Conservation (phyloP, 2,797 vertebrate genomes). For the Danio tinwini region DNA sequence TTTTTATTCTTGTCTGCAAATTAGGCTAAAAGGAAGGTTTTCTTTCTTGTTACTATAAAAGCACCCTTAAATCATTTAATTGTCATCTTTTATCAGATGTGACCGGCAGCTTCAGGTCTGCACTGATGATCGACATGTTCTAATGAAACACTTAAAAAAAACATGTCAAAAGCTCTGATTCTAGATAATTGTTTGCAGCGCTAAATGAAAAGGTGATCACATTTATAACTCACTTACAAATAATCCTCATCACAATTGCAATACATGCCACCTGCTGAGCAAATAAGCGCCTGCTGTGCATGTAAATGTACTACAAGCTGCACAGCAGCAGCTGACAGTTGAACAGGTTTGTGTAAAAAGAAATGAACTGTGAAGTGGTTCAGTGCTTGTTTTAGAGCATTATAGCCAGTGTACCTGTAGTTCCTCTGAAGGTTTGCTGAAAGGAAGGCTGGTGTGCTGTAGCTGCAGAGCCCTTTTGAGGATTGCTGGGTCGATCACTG, state of each 20-base stretch:
- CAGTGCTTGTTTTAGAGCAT: neutral
- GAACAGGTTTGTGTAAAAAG: slow-evolving; percentile 20
- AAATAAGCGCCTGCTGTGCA: slow-evolving; percentile 33
- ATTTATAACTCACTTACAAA: slow-evolving; percentile 21
- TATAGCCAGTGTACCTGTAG: neutral
- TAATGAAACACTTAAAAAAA: neutral
- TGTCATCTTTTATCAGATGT: neutral
- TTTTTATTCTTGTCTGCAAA: neutral
- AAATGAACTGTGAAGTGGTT: neutral
- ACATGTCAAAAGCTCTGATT: neutral
- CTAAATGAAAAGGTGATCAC: neutral
- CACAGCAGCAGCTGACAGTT: slow-evolving; percentile 14
- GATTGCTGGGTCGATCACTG: neutral
- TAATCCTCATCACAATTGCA: slow-evolving; percentile 14
- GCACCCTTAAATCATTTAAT: neutral
- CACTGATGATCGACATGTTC: slow-evolving; percentile 5
- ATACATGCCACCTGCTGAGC: slow-evolving; percentile 43
- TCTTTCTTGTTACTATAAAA: neutral
- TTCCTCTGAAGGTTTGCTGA: neutral
- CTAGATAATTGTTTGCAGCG: neutral
- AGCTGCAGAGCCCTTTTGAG: neutral
- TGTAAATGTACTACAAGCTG: slow-evolving; percentile 32
- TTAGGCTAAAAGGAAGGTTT: neutral
- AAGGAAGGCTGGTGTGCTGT: neutral
- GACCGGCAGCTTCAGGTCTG: neutral